Percentiles rank a stretch among this genome's conserved stretches.
Evolutionary conservation across 1,140 invertebrate species (phyloP).

Genomic region (Aphaenogaster rudis): DNA sequence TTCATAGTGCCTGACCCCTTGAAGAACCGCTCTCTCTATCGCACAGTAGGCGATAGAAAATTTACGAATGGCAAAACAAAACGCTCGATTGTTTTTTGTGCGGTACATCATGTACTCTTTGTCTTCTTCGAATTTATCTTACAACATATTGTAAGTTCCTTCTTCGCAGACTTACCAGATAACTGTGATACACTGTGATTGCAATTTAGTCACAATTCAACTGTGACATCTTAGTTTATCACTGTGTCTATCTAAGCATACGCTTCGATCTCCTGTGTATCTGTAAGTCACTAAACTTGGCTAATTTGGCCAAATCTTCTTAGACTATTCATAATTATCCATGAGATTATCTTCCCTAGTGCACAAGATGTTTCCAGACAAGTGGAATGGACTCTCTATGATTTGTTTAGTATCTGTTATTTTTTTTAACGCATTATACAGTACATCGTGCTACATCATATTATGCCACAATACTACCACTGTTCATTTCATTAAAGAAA

Average conservation of each 20-base stretch:
- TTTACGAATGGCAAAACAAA: conserved; percentile 71
- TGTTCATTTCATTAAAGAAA: conserved; percentile 77
- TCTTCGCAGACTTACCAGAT: conserved; percentile 48
- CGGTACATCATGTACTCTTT: conserved; percentile 74
- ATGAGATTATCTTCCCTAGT: conserved; percentile 66
- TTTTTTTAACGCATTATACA: conserved; percentile 81
- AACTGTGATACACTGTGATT: conserved; percentile 52
- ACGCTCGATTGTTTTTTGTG: conserved; percentile 72
- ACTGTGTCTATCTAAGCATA: conserved; percentile 61
- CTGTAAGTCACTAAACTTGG: conserved; percentile 72
- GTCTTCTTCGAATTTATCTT: conserved; percentile 54
- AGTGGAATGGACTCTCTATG: conserved; percentile 81
- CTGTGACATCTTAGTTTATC: conserved; percentile 32
- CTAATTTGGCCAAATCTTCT: conserved; percentile 73
- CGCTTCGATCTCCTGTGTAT: conserved; percentile 62
- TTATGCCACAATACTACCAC: conserved; percentile 81
- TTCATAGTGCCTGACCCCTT: conserved; percentile 63
- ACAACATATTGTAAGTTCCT: conserved; percentile 57
- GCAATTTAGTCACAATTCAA: conserved; percentile 56
- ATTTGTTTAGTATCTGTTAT: conserved; percentile 80
- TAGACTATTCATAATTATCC: conserved; percentile 63
- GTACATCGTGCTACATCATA: conserved; percentile 78
- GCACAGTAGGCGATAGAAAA: conserved; percentile 65
- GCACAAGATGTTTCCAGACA: conserved; percentile 77
- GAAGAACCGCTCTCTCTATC: conserved; percentile 45